Conservation (phyloP, 2,797 vertebrate genomes). For the Dallia pectoralis region DNA sequence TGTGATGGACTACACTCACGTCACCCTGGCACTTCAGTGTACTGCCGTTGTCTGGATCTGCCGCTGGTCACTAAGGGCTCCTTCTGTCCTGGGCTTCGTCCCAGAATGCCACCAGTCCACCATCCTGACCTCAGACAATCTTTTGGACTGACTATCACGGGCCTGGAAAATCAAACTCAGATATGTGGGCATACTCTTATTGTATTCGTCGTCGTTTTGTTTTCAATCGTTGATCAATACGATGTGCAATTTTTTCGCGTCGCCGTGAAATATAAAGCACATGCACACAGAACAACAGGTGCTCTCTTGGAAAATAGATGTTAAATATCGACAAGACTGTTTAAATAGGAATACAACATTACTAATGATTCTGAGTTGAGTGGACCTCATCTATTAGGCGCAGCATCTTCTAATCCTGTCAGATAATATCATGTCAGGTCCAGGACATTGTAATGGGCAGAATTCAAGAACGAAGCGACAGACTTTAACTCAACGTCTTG, state of each 20-base stretch:
- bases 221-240: neutral
- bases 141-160: conserved; percentile 17
- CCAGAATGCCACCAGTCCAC: conserved; percentile 22
- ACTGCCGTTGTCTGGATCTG: neutral
- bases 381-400: too few relatives aligned
- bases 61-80: conserved; percentile 2
- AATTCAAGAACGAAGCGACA: neutral
- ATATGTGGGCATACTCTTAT: conserved; percentile 2
- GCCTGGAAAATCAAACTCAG: conserved; percentile 23
- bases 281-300: neutral
- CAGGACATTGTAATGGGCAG: too few relatives aligned
- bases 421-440: neutral
- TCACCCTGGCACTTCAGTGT: too few relatives aligned
- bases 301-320: too few relatives aligned
- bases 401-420: neutral
- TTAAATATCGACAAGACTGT: too few relatives aligned
- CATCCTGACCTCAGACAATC: conserved; percentile 22
- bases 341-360: too few relatives aligned
- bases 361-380: too few relatives aligned
- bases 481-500: neutral
- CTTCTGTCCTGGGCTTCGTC: conserved; percentile 28
- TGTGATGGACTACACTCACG: neutral
- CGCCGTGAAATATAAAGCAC: neutral
- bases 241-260: neutral
- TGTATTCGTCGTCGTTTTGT: neutral